Conservation (phyloP, 30 jellyfish, hydroid and myxozoan genomes). For the Catostylus mosaicus region DNA sequence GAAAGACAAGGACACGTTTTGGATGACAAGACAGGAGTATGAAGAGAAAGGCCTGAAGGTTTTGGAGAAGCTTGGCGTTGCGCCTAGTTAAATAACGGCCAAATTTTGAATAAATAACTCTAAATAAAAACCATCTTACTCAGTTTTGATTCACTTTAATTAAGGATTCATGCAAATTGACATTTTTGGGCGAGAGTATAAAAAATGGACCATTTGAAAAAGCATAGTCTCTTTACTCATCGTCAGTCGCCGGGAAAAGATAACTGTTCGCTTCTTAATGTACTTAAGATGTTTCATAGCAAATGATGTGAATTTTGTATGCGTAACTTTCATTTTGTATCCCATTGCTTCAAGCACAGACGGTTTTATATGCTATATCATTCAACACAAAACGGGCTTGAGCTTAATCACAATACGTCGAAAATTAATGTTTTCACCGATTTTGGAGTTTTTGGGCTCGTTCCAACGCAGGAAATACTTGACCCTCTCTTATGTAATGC, state of each 20-base stretch:
- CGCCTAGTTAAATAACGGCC: constrained; percentile 71
- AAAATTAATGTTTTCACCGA: too few relatives aligned
- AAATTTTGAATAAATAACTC: not conserved
- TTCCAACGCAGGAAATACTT: too few relatives aligned
- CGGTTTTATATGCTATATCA: too few relatives aligned
- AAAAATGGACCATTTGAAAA: not conserved
- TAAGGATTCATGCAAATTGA: not conserved
- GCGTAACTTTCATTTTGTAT: not conserved
- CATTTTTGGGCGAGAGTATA: not conserved
- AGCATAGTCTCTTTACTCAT: not conserved
- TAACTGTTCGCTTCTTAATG: not conserved
- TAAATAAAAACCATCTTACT: not conserved
- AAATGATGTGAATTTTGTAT: constrained; percentile 15
- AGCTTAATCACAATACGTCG: too few relatives aligned
- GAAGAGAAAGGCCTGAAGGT: constrained; percentile 93
- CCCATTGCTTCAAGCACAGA: not conserved
- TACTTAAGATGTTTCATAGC: not conserved
- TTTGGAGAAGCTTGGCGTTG: constrained; percentile 95
- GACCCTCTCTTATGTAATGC: too few relatives aligned
- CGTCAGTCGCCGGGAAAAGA: not conserved
- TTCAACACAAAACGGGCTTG: too few relatives aligned
- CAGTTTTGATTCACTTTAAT: not conserved
- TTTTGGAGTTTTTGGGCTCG: too few relatives aligned
- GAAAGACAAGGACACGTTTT: constrained; percentile 94
- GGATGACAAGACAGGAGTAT: constrained; percentile 95